Percentiles rank a stretch among this genome's conserved stretches.
These are phyloP conservation scores for Pissodes strobi DNA, from an alignment of 1,140 invertebrate species.

Conservation along the genomic window DNA sequence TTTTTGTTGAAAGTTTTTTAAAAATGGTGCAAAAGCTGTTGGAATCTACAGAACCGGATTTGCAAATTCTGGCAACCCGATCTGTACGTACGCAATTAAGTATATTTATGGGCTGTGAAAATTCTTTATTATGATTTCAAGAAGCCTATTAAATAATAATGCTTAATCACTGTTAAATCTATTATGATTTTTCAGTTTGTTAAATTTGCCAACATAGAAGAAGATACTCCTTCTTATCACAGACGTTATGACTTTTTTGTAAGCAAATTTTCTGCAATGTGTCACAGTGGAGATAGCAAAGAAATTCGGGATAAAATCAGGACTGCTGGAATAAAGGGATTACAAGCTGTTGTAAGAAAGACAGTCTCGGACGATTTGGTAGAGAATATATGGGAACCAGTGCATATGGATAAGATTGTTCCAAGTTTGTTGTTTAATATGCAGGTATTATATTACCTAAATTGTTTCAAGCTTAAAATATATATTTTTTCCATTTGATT, in stretches of 20 bases:
- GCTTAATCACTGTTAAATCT: too few relatives aligned
- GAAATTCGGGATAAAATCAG: conserved; percentile 75
- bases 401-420: conserved; percentile 99
- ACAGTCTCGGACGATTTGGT: conserved; percentile 98
- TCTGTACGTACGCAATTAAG: conserved; percentile 90
- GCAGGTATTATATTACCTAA: too few relatives aligned
- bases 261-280: conserved; percentile 97
- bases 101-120: too few relatives aligned
- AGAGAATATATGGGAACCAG: conserved; percentile 97
- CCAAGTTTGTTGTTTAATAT: conserved; percentile 97
- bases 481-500: too few relatives aligned
- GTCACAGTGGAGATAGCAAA: conserved; percentile 81
- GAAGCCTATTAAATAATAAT: too few relatives aligned
- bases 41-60: conserved; percentile 90
- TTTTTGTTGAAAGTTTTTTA: conserved; percentile 98
- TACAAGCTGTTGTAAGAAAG: conserved; percentile 95
- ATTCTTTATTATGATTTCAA: too few relatives aligned
- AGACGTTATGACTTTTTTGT: conserved; percentile 99
- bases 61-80: conserved; percentile 93
- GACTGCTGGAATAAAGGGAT: conserved; percentile 81
- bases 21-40: conserved; percentile 98
- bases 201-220: conserved; percentile 97
- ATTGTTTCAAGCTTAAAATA: too few relatives aligned
- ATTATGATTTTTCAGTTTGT: conserved; percentile 90
- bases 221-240: conserved; percentile 98